phyloP scores from a whole-genome alignment of 2,113 vertebrate genomes.

The Chunga burmeisteri region DNA sequence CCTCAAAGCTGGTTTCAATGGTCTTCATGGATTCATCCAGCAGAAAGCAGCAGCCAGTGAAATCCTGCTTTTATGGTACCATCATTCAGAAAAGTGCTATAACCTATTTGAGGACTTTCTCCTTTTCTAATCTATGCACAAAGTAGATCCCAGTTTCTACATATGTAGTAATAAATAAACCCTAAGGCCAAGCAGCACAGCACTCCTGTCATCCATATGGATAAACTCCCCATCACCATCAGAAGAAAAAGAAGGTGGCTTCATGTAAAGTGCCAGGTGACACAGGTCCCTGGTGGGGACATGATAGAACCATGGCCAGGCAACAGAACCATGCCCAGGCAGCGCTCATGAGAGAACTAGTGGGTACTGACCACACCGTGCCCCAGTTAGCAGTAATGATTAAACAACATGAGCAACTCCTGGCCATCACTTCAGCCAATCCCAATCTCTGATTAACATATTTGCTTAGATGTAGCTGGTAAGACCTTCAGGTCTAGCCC shows the following conservation, averaged over 20 bases:
- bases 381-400: fast-evolving
- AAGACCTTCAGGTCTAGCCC: neutral
- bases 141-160: neutral
- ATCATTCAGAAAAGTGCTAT: neutral
- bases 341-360: neutral
- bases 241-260: neutral
- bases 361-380: fast-evolving
- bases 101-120: neutral
- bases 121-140: neutral
- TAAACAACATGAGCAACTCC: neutral
- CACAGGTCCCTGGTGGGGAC: neutral
- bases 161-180: neutral
- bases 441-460: neutral
- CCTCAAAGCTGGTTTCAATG: neutral
- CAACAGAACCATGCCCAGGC: neutral
- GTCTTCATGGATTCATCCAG: neutral
- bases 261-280: neutral
- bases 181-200: neutral
- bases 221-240: neutral
- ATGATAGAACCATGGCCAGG: neutral
- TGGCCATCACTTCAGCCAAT: neutral
- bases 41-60: neutral
- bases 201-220: neutral
- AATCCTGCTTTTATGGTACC: neutral
- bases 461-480: neutral